phyloP scores from a whole-genome alignment of 2,888 invertebrate genomes.

The Orthosia cruda region DNA sequence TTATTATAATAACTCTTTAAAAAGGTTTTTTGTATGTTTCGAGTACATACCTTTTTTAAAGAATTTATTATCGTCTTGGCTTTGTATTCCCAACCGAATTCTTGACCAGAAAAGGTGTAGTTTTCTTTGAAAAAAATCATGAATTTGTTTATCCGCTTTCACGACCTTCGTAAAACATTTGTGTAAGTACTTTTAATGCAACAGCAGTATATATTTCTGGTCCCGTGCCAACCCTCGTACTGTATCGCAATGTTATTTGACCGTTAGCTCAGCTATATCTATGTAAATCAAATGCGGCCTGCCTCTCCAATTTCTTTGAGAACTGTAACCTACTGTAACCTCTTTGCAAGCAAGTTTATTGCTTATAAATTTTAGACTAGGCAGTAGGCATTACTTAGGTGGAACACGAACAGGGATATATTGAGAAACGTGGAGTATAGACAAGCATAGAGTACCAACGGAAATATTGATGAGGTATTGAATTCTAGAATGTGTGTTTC shows the following conservation, averaged over 20 bases:
- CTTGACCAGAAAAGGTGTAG: not conserved
- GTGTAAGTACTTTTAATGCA: constrained; percentile 25
- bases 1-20: no score
- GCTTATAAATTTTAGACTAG: constrained; percentile 37
- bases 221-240: constrained; percentile 47
- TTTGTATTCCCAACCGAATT: not conserved
- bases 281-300: constrained; percentile 63
- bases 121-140: not conserved
- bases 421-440: not conserved
- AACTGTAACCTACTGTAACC: constrained; percentile 24
- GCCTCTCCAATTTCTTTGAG: constrained; percentile 52
- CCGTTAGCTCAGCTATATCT: constrained; percentile 48
- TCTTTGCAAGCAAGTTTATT: constrained; percentile 32
- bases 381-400: constrained; percentile 15
- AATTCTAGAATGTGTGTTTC: constrained; percentile 1
- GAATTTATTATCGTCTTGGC: no score
- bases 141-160: not conserved
- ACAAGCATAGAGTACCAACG: not conserved
- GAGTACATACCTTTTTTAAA: no score
- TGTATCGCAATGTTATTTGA: constrained; percentile 45
- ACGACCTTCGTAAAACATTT: constrained; percentile 7
- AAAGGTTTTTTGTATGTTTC: no score
- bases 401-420: constrained; percentile 17
- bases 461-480: constrained; percentile 25
- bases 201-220: constrained; percentile 36